A percentile compares a stretch with the other conserved stretches of the same genome.
phyloP scores from a whole-genome alignment of 2,888 invertebrate species.

The Callyntrura sp. region DNA sequence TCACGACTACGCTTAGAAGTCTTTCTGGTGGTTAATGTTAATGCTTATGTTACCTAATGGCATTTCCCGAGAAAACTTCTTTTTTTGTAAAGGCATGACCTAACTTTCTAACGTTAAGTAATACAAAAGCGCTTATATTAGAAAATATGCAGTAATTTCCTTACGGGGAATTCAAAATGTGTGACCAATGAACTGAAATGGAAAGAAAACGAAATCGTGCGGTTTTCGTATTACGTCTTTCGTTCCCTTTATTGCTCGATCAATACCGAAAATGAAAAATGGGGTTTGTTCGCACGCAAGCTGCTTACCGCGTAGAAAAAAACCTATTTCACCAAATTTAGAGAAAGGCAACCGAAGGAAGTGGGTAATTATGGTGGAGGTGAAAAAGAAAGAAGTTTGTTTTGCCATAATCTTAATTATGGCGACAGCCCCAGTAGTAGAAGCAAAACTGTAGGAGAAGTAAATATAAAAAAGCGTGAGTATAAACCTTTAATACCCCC shows the following conservation, averaged over 20 bases:
- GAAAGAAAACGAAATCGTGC: neutral
- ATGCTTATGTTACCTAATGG: constrained; percentile 10
- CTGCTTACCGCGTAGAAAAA: constrained; percentile 41
- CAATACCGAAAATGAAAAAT: constrained; percentile 63
- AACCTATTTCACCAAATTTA: constrained; percentile 49
- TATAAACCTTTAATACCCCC: constrained; percentile 13
- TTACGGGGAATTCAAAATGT: constrained; percentile 39
- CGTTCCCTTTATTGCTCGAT: constrained; percentile 18
- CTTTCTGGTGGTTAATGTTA: neutral
- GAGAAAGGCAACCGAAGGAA: constrained; percentile 58
- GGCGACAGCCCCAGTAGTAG: neutral
- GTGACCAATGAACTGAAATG: neutral
- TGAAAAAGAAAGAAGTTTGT: constrained; percentile 53
- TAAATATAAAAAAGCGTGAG: neutral
- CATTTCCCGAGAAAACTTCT: neutral
- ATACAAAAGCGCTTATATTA: neutral
- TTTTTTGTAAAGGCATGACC: neutral
- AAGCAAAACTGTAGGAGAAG: too few species aligned
- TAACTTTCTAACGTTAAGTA: neutral
- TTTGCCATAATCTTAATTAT: constrained; percentile 59
- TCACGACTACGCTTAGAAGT: constrained; percentile 12
- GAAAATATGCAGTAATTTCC: constrained; percentile 52
- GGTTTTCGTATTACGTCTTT: neutral
- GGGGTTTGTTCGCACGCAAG: constrained; percentile 42
- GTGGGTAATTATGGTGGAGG: constrained; percentile 65